These are phyloP conservation scores for Aphidius gifuensis DNA, from an alignment of 1,140 invertebrate genomes.

Conservation along the genomic window DNA sequence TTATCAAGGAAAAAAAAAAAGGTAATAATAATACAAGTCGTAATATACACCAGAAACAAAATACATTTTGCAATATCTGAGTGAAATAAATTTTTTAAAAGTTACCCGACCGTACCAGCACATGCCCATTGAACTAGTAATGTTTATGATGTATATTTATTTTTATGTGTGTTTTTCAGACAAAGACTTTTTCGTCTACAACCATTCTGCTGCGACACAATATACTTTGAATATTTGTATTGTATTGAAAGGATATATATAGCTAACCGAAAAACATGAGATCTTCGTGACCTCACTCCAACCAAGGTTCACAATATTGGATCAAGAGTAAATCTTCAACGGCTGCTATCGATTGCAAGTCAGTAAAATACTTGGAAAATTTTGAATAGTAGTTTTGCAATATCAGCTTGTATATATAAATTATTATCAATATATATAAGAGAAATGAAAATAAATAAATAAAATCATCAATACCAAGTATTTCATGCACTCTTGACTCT, in stretches of 20 bases:
- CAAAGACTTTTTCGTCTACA: no score
- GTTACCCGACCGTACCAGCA: constrained; percentile 4
- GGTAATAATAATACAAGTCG: neutral
- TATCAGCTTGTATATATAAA: constrained; percentile 17
- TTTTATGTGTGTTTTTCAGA: no score
- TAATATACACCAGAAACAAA: constrained; percentile 8
- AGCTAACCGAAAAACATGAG: no score
- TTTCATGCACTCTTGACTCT: no score
- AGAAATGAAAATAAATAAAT: no score
- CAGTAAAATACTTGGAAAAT: constrained; percentile 7
- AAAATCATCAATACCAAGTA: no score
- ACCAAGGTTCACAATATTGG: constrained; percentile 21
- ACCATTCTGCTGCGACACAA: no score
- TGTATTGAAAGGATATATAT: no score
- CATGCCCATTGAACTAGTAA: no score
- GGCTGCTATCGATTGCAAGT: constrained; percentile 17
- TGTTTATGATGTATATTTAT: no score
- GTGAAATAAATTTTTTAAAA: constrained; percentile 23
- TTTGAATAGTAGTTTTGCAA: constrained; percentile 19
- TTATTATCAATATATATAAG: constrained; percentile 1
- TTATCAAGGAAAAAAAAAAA: neutral
- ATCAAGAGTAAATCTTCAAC: constrained; percentile 23
- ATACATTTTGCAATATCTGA: constrained; percentile 21
- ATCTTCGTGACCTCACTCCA: constrained; percentile 1
- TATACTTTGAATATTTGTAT: no score